Percentiles rank a stretch among this genome's conserved stretches.
Evolutionary conservation across 2,113 vertebrate genomes (phyloP).

Genomic region (Hemiscyllium ocellatum): DNA sequence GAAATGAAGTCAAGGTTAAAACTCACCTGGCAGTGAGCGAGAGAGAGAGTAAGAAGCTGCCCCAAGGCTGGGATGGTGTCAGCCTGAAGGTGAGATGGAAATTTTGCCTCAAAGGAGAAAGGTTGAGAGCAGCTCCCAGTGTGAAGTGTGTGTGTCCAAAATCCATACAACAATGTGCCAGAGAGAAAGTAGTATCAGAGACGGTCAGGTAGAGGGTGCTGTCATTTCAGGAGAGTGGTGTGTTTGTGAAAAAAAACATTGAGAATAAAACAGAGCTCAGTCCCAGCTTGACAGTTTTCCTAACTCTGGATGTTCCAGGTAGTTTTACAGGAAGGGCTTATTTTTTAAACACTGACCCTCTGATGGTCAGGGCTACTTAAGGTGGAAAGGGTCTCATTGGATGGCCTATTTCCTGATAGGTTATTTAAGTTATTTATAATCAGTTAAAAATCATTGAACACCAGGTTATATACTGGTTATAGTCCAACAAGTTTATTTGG

Average conservation of each 20-base stretch:
- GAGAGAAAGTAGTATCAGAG: background rate
- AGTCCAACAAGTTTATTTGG: background rate
- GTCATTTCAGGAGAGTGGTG: background rate
- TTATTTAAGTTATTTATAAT: background rate
- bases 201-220: background rate
- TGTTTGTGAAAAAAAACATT: background rate
- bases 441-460: background rate
- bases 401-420: background rate
- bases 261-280: too few relatives aligned
- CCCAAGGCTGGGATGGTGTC: background rate
- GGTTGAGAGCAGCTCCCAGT: background rate
- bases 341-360: background rate
- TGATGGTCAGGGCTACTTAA: background rate
- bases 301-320: background rate
- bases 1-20: background rate
- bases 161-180: background rate
- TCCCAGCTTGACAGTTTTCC: background rate
- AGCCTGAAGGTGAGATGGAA: background rate
- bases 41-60: too few relatives aligned
- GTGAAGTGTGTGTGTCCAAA: too few relatives aligned
- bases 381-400: background rate
- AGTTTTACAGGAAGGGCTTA: background rate
- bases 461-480: too few relatives aligned
- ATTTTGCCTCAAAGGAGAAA: background rate
- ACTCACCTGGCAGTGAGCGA: background rate